Percentiles rank a stretch among this genome's conserved stretches.
These are phyloP conservation scores for Lethenteron reissneri DNA, from an alignment of 2,113 vertebrate genomes.

Conservation along the genomic window DNA sequence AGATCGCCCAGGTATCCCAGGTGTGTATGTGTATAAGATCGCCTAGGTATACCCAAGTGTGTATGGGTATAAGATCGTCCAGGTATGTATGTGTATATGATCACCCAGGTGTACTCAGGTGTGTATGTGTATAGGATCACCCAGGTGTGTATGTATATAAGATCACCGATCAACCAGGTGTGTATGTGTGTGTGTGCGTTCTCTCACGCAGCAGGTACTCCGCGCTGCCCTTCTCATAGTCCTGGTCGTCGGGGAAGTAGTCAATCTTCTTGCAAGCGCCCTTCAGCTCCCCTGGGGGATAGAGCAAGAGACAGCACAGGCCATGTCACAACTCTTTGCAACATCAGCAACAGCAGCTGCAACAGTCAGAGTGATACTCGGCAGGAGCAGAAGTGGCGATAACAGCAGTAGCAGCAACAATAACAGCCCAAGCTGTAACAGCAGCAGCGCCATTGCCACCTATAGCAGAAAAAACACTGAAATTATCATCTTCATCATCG, in stretches of 20 bases:
- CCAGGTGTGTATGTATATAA: neutral
- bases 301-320: too few relatives aligned
- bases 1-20: neutral
- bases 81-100: neutral
- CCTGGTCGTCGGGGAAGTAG: conserved; percentile 1
- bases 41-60: neutral
- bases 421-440: too few relatives aligned
- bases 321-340: too few relatives aligned
- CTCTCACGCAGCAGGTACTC: conserved; percentile 5
- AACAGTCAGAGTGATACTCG: too few relatives aligned
- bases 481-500: too few relatives aligned
- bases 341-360: too few relatives aligned
- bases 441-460: too few relatives aligned
- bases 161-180: neutral
- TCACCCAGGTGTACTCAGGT: neutral
- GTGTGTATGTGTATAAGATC: neutral
- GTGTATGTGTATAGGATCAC: neutral
- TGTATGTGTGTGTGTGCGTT: neutral
- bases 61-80: neutral
- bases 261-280: conserved; percentile 3
- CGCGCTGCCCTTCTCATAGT: conserved; percentile 3
- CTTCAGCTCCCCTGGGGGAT: neutral
- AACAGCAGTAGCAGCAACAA: too few relatives aligned
- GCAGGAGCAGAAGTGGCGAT: too few relatives aligned
- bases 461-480: too few relatives aligned